These are phyloP conservation scores for Etheostoma perlongum DNA, from an alignment of 2,797 vertebrate genomes.

Conservation along the genomic window DNA sequence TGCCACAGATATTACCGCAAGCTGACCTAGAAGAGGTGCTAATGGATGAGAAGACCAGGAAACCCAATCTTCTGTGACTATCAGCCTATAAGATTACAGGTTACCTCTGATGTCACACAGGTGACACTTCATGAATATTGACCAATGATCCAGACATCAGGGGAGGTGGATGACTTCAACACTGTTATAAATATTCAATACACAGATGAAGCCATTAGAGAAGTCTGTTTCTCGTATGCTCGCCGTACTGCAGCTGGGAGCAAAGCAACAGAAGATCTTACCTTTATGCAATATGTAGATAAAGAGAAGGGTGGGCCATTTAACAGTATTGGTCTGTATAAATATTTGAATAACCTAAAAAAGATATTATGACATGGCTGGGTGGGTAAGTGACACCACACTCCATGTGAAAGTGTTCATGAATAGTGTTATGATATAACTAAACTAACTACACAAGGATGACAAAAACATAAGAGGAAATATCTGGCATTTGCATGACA, in stretches of 20 bases:
- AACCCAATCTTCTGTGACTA: slow-evolving; percentile 49
- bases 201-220: slow-evolving; percentile 11
- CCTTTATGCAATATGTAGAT: slow-evolving; percentile 2
- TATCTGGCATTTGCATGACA: not conserved
- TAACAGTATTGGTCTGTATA: not conserved
- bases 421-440: not conserved
- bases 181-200: slow-evolving; percentile 49
- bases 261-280: slow-evolving; percentile 9
- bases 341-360: slow-evolving; percentile 9
- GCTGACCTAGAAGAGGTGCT: slow-evolving; percentile 48
- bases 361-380: not conserved
- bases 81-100: slow-evolving; percentile 59
- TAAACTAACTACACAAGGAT: not conserved
- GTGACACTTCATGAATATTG: slow-evolving; percentile 51
- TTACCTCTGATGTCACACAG: slow-evolving; percentile 62
- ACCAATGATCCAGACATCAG: slow-evolving; percentile 42
- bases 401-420: slow-evolving; percentile 6
- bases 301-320: not conserved
- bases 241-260: not conserved
- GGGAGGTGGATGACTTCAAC: slow-evolving; percentile 26
- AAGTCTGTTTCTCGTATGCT: slow-evolving; percentile 16
- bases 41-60: slow-evolving; percentile 36
- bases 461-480: not conserved
- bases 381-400: not conserved
- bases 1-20: slow-evolving; percentile 19